phyloP scores from a whole-genome alignment of 2,888 invertebrate genomes.

The Cremastinae sp. region DNA sequence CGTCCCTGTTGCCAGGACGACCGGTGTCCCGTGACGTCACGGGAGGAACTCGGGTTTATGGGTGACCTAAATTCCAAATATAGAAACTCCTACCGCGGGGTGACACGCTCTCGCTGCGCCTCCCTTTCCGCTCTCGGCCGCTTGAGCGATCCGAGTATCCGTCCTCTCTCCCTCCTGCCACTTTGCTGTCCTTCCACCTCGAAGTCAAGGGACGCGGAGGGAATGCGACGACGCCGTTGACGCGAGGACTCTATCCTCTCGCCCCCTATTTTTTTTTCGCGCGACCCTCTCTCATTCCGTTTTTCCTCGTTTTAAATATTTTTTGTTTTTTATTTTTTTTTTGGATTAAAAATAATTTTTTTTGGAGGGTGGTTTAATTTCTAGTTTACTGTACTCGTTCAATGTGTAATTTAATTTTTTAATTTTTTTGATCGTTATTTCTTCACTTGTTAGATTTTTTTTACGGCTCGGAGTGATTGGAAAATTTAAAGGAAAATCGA shows the following conservation, averaged over 20 bases:
- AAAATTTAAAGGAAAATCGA: background rate
- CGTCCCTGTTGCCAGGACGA: conserved; percentile 78
- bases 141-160: background rate
- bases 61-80: conserved; percentile 79
- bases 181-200: conserved; percentile 9
- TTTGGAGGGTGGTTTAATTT: too few species aligned
- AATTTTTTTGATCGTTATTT: too few species aligned
- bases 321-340: too few species aligned
- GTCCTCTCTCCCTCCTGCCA: conserved; percentile 11
- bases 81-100: conserved; percentile 71
- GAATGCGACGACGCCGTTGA: conserved; percentile 59
- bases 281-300: conserved; percentile 16
- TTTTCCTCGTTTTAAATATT: too few species aligned
- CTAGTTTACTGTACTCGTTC: too few species aligned
- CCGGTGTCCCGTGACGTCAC: conserved; percentile 77
- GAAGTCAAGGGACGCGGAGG: conserved; percentile 25
- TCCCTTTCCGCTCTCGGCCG: conserved; percentile 10
- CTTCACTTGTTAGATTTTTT: too few species aligned
- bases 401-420: too few species aligned
- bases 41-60: conserved; percentile 78
- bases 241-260: conserved; percentile 61
- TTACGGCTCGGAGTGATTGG: conserved; percentile 24
- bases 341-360: too few species aligned
- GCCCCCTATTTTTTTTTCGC: conserved; percentile 30
- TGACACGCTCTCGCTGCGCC: too few species aligned